A percentile compares a stretch with the other conserved stretches of the same genome.
Conservation (phyloP, 35 echinoderm and acorn worm species). For the Amphiura filiformis region DNA sequence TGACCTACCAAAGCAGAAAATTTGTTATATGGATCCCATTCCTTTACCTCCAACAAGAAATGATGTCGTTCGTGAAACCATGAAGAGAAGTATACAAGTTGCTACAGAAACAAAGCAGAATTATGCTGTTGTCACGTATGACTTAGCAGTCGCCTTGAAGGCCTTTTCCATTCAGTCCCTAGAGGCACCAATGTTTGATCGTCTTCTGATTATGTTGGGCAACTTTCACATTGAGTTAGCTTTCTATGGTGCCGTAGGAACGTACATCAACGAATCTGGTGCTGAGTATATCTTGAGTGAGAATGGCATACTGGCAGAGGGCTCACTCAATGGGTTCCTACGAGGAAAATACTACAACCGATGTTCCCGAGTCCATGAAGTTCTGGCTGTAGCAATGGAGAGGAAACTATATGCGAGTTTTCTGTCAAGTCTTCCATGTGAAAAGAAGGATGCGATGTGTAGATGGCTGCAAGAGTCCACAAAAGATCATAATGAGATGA, state of each 20-base stretch:
- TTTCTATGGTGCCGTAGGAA: constrained; percentile 74
- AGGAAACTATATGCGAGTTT: background rate
- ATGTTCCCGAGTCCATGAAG: constrained; percentile 66
- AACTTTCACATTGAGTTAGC: constrained; percentile 80
- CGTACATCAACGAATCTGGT: constrained; percentile 69
- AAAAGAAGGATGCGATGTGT: background rate
- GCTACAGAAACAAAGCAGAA: constrained; percentile 54
- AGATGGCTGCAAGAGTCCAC: background rate
- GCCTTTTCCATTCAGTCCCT: constrained; percentile 81
- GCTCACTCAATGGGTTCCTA: constrained; percentile 62
- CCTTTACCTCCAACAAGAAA: constrained; percentile 59
- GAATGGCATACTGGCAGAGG: constrained; percentile 57
- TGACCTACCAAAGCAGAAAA: constrained; percentile 42
- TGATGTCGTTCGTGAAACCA: constrained; percentile 74
- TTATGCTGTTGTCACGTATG: constrained; percentile 62
- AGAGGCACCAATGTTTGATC: constrained; percentile 58
- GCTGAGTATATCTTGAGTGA: constrained; percentile 60
- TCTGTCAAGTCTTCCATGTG: background rate
- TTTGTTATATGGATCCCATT: constrained; percentile 69
- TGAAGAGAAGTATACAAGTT: constrained; percentile 53
- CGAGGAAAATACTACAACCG: constrained; percentile 91
- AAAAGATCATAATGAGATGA: background rate
- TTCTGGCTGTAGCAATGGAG: constrained; percentile 57
- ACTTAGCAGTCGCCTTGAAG: constrained; percentile 75
- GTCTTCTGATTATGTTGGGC: constrained; percentile 68